These are phyloP conservation scores for Trididemnum nubilum DNA, from an alignment of 23 tunicate genomes.

Conservation along the genomic window DNA sequence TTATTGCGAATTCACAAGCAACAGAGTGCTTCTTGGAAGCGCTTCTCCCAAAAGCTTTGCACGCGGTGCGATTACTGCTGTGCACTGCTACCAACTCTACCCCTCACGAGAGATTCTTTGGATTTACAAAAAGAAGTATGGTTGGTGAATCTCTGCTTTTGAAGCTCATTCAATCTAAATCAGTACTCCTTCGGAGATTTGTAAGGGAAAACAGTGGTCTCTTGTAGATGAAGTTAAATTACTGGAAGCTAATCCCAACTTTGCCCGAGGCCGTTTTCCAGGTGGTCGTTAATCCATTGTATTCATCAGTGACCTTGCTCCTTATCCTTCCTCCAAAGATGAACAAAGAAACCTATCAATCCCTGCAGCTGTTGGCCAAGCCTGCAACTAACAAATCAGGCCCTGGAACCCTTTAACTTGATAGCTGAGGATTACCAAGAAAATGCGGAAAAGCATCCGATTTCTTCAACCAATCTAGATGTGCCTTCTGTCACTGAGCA, in stretches of 20 bases:
- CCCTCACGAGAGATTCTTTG: conserved; percentile 15
- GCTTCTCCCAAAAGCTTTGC: conserved; percentile 20
- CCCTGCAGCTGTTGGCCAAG: neutral
- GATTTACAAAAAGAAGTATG: neutral
- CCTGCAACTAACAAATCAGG: no score
- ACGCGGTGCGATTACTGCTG: conserved; percentile 1
- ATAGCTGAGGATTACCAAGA: no score
- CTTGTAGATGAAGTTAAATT: conserved; percentile 21
- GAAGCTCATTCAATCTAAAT: neutral
- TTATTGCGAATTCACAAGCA: neutral
- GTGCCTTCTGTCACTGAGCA: no score
- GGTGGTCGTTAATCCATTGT: conserved; percentile 26
- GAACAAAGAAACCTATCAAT: neutral
- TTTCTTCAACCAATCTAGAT: no score
- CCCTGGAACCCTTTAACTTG: no score
- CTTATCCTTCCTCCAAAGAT: neutral
- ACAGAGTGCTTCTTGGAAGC: no score
- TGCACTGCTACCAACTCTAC: conserved; percentile 29
- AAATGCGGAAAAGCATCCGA: no score
- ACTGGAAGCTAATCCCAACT: conserved; percentile 33
- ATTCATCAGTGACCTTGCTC: conserved; percentile 13
- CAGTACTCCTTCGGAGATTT: conserved; percentile 13
- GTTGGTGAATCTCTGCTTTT: neutral
- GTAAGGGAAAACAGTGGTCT: conserved; percentile 6
- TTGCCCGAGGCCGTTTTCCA: neutral